These are phyloP conservation scores for Suncus etruscus DNA, from an alignment of 2,113 vertebrate species.

Conservation along the genomic window DNA sequence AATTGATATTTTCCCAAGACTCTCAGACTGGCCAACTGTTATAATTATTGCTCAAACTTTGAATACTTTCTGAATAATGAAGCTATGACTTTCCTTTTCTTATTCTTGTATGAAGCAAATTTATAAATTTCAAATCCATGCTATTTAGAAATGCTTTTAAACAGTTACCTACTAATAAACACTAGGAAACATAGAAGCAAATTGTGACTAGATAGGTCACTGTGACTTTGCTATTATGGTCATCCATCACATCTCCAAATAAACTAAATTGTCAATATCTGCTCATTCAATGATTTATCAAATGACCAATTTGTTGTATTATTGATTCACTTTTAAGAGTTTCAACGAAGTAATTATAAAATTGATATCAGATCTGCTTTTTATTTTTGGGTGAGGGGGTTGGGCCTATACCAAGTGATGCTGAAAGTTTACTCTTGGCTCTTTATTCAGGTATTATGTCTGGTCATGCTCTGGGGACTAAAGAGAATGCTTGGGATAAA, in stretches of 20 bases:
- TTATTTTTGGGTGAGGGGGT: no score
- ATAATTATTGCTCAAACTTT: neutral
- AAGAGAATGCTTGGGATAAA: no score
- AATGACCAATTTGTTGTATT: slow-evolving; percentile 32
- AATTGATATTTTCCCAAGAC: neutral
- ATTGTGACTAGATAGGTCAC: neutral
- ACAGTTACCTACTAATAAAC: neutral
- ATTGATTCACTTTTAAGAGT: neutral
- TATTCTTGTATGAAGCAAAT: neutral
- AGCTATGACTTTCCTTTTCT: neutral
- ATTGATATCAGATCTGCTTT: neutral
- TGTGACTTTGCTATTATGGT: neutral
- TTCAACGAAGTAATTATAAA: slow-evolving; percentile 29
- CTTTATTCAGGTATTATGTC: no score
- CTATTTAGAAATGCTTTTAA: neutral
- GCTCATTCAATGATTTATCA: neutral
- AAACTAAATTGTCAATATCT: neutral
- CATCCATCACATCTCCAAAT: neutral
- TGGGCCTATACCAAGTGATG: no score
- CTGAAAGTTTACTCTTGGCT: no score
- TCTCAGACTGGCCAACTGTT: neutral
- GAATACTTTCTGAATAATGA: neutral
- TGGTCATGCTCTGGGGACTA: no score
- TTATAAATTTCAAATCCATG: neutral
- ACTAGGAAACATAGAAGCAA: neutral